Percentiles rank a stretch among this genome's conserved stretches.
Evolutionary conservation across 2,113 vertebrate genomes (phyloP).

Genomic region (Ammodytes dubius): DNA sequence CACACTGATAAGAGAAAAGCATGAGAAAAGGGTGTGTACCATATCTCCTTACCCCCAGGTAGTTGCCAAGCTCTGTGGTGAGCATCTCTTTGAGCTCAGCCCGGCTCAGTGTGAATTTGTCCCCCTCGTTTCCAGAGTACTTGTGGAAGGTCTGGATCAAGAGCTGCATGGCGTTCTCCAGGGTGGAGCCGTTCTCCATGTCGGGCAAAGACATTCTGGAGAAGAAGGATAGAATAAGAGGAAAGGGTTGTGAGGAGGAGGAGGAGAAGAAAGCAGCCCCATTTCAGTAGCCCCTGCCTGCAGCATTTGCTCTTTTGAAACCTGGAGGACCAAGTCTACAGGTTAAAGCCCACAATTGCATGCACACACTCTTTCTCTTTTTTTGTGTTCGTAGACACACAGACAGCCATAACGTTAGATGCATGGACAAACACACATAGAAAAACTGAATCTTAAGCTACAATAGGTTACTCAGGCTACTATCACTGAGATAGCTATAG

Average conservation of each 20-base stretch:
- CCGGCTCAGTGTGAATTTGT: slow-evolving; percentile 89
- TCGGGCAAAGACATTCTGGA: slow-evolving; percentile 81
- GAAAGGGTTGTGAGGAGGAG: background rate
- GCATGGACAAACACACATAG: background rate
- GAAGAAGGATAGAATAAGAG: slow-evolving; percentile 10
- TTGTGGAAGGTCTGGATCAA: slow-evolving; percentile 91
- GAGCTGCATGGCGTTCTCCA: slow-evolving; percentile 89
- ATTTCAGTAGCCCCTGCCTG: background rate
- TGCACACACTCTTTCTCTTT: background rate
- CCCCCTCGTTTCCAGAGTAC: slow-evolving; percentile 89
- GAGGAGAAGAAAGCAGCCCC: background rate
- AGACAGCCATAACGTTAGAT: background rate
- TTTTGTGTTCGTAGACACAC: background rate
- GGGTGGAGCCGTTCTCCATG: slow-evolving; percentile 81
- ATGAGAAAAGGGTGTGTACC: too few species aligned
- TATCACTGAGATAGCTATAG: background rate
- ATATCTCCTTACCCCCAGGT: slow-evolving; percentile 77
- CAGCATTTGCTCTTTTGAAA: slow-evolving; percentile 19
- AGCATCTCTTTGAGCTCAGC: slow-evolving; percentile 90
- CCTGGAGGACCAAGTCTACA: slow-evolving; percentile 22
- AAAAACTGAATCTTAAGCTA: background rate
- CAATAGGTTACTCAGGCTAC: background rate
- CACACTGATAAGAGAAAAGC: too few species aligned
- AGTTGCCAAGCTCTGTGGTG: slow-evolving; percentile 84
- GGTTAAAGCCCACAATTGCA: background rate